Evolutionary conservation across 1,140 invertebrate genomes (phyloP).

Genomic region (Zophobas morio): DNA sequence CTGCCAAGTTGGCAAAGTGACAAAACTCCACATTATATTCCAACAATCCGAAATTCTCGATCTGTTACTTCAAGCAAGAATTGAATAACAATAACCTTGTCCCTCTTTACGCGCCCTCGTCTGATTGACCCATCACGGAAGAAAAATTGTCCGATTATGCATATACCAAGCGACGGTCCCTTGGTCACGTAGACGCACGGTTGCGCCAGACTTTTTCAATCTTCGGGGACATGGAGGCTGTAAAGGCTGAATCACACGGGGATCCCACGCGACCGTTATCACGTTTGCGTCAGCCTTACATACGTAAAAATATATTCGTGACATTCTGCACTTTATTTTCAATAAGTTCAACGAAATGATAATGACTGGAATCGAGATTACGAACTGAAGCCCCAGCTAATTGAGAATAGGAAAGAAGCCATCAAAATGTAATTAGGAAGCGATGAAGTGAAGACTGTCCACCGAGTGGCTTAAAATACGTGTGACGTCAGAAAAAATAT

Average conservation of each 20-base stretch:
- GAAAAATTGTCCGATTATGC: too few relatives aligned
- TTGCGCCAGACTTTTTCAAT: slow-evolving; percentile 11
- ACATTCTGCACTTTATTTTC: not conserved
- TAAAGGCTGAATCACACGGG: not conserved
- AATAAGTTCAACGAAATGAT: too few relatives aligned
- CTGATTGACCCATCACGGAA: not conserved
- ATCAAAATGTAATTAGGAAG: not conserved
- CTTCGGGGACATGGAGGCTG: not conserved
- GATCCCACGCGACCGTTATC: slow-evolving; percentile 18
- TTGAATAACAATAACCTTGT: slow-evolving; percentile 37
- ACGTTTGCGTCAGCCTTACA: slow-evolving; percentile 27
- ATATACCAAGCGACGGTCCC: not conserved
- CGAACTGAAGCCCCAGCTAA: too few relatives aligned
- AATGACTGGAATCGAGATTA: too few relatives aligned
- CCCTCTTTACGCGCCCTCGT: not conserved
- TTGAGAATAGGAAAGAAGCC: not conserved
- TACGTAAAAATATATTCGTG: not conserved
- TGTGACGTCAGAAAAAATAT: slow-evolving; percentile 7
- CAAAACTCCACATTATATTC: slow-evolving; percentile 1
- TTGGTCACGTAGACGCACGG: slow-evolving; percentile 20
- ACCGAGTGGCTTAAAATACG: not conserved
- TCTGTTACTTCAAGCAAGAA: not conserved
- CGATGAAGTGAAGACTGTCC: not conserved
- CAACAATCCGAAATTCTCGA: slow-evolving; percentile 5
- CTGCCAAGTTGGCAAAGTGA: slow-evolving; percentile 10